A percentile compares a stretch with the other conserved stretches of the same genome.
phyloP scores from a whole-genome alignment of 1,140 invertebrate genomes.

The Apocrypta bakeri region DNA sequence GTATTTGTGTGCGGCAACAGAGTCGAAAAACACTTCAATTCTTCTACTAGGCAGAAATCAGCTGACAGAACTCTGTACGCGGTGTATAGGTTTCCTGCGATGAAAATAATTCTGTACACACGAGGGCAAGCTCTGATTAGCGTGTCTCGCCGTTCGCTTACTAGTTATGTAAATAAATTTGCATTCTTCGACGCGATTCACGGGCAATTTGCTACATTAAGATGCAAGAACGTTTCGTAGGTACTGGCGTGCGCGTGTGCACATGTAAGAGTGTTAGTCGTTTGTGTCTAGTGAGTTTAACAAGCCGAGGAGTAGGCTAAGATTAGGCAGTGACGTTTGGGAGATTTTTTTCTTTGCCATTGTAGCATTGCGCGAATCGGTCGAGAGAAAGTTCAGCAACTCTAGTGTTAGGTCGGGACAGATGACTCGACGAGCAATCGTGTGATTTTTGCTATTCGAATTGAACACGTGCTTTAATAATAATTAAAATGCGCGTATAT shows the following conservation, averaged over 20 bases:
- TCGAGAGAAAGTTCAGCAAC: not conserved
- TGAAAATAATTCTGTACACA: not conserved
- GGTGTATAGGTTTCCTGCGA: no score
- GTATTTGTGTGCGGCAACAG: no score
- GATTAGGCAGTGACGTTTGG: not conserved
- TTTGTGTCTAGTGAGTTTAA: not conserved
- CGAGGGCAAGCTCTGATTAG: not conserved
- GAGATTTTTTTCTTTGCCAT: not conserved
- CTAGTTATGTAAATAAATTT: slow-evolving; percentile 47
- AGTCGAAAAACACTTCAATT: no score
- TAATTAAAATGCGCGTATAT: not conserved
- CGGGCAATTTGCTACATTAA: slow-evolving; percentile 29
- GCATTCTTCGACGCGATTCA: slow-evolving; percentile 46
- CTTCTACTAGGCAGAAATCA: no score
- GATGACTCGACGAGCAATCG: no score
- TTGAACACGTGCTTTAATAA: no score
- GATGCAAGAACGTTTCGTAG: not conserved
- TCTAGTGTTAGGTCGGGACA: no score
- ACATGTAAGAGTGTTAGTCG: not conserved
- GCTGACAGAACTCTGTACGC: not conserved
- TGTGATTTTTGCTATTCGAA: no score
- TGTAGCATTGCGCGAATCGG: not conserved
- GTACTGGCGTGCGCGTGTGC: not conserved
- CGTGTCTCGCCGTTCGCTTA: not conserved
- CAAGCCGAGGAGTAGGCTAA: not conserved